These are phyloP conservation scores for Perithous albicinctus DNA, from an alignment of 2,888 invertebrate genomes.

Conservation along the genomic window DNA sequence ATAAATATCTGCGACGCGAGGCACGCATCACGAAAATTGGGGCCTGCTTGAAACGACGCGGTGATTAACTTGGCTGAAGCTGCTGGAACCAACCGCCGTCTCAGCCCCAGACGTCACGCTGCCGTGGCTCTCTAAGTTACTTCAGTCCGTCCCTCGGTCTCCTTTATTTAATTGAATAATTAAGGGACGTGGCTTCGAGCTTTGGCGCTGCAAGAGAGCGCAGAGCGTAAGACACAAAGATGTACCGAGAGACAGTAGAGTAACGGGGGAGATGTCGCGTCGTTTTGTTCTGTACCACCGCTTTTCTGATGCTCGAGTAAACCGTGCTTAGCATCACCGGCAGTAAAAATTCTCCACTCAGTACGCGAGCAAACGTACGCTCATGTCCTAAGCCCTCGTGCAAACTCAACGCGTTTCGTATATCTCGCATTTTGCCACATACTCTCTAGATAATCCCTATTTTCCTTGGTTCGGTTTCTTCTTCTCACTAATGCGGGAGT, in stretches of 20 bases:
- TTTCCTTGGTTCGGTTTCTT: constrained; percentile 14
- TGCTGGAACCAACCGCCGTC: constrained; percentile 1
- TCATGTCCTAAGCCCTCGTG: constrained; percentile 21
- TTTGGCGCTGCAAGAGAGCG: constrained; percentile 23
- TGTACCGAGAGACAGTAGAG: constrained; percentile 20
- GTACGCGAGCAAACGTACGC: constrained; percentile 39
- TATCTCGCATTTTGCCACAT: constrained; percentile 29
- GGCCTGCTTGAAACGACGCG: constrained; percentile 2
- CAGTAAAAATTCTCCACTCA: constrained; percentile 29
- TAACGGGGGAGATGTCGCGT: constrained; percentile 3
- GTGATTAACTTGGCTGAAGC: constrained; percentile 38
- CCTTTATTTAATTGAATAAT: constrained; percentile 71
- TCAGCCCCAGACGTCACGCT: constrained; percentile 19
- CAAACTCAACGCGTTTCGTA: constrained; percentile 39
- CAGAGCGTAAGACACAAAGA: constrained; percentile 44
- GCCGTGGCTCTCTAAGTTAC: constrained; percentile 29
- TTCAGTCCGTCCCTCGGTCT: constrained; percentile 36
- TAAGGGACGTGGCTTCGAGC: constrained; percentile 53
- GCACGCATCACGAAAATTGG: constrained; percentile 32
- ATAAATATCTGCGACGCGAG: constrained; percentile 22
- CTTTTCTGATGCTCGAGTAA: constrained; percentile 26
- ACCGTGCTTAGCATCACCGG: constrained; percentile 15
- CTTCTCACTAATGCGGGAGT: constrained; percentile 31
- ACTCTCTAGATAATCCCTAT: not conserved
- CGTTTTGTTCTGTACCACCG: constrained; percentile 12